Percentiles rank a stretch among this genome's conserved stretches.
These are phyloP conservation scores for Grantiella picta DNA, from an alignment of 2,113 vertebrate species.

Conservation along the genomic window DNA sequence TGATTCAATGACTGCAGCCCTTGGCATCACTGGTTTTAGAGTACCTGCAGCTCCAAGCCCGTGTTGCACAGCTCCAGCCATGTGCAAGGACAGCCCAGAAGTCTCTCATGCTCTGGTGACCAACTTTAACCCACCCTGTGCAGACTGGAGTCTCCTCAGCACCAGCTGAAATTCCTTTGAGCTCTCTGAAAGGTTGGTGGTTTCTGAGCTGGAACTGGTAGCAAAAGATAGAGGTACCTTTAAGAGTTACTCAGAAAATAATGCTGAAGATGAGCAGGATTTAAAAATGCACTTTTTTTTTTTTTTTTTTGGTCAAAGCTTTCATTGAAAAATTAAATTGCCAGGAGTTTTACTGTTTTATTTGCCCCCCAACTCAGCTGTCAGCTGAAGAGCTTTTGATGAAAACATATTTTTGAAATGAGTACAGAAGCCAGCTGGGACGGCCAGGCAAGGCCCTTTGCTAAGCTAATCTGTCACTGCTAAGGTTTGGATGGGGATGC, in stretches of 20 bases:
- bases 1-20: not conserved
- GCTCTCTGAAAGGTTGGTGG: not conserved
- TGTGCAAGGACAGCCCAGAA: not conserved
- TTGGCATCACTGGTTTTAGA: not conserved
- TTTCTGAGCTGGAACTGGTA: not conserved
- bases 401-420: constrained; percentile 29
- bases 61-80: not conserved
- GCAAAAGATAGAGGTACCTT: not conserved
- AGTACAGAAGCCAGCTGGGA: constrained; percentile 26
- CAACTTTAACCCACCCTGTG: not conserved
- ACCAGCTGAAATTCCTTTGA: not conserved
- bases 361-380: constrained; percentile 29
- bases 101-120: not conserved
- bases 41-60: not conserved
- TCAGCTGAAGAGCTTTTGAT: constrained; percentile 29
- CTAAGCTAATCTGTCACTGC: constrained; percentile 36
- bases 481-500: not conserved
- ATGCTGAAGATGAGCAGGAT: not conserved
- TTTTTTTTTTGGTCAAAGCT: not conserved
- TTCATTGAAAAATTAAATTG: constrained; percentile 30
- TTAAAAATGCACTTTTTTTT: not conserved
- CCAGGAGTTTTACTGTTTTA: constrained; percentile 21
- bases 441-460: not conserved
- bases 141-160: not conserved
- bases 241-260: not conserved